These are phyloP conservation scores for Caranx melampygus DNA, from an alignment of 2,113 vertebrate genomes.

Conservation along the genomic window DNA sequence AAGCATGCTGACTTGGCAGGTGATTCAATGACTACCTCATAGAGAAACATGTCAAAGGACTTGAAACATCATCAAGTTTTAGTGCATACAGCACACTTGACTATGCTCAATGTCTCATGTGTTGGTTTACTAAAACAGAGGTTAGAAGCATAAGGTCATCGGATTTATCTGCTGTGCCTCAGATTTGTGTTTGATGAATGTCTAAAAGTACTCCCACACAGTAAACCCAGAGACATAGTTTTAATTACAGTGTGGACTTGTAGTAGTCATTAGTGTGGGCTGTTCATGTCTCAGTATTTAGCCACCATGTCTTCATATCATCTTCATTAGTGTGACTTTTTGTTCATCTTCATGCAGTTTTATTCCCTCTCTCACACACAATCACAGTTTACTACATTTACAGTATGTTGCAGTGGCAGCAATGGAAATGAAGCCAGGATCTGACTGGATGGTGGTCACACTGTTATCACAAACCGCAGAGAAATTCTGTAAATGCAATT, in stretches of 20 bases:
- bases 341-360: slow-evolving; percentile 22
- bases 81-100: neutral
- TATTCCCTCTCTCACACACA: slow-evolving; percentile 1
- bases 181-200: slow-evolving; percentile 3
- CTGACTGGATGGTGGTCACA: slow-evolving; percentile 9
- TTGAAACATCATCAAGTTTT: too few species aligned
- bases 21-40: too few species aligned
- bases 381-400: slow-evolving; percentile 27
- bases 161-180: neutral
- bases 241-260: slow-evolving; percentile 6
- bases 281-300: slow-evolving; percentile 15
- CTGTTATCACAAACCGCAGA: slow-evolving; percentile 16
- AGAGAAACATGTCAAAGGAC: too few species aligned
- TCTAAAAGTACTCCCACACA: slow-evolving; percentile 2
- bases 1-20: too few species aligned
- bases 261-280: neutral
- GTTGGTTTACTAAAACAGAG: neutral
- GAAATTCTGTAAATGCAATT: slow-evolving; percentile 48
- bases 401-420: slow-evolving; percentile 14
- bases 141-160: neutral
- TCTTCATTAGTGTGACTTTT: slow-evolving; percentile 33
- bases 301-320: slow-evolving; percentile 26
- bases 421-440: slow-evolving; percentile 9
- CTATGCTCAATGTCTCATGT: neutral
- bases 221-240: slow-evolving; percentile 5